A percentile compares a stretch with the other conserved stretches of the same genome.
Conservation (phyloP, 1,140 invertebrate species). For the Coelopa frigida region DNA sequence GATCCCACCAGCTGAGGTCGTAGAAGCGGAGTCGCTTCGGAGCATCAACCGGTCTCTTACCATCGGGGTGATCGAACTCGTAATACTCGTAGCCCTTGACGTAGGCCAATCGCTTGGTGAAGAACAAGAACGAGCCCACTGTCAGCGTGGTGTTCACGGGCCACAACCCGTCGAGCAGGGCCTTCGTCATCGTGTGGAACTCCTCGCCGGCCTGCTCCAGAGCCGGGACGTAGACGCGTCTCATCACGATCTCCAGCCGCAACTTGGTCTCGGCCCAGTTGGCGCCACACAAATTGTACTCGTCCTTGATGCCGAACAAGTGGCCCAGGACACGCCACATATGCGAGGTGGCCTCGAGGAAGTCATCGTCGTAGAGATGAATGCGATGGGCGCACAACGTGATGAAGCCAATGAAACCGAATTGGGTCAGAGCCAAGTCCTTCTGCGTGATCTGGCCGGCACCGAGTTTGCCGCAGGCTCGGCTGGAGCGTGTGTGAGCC, state of each 20-base stretch:
- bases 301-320: slow-evolving; percentile 72
- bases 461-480: slow-evolving; percentile 43
- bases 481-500: slow-evolving; percentile 56
- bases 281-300: slow-evolving; percentile 37
- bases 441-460: slow-evolving; percentile 57
- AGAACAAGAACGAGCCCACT: slow-evolving; percentile 28
- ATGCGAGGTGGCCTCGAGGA: slow-evolving; percentile 71
- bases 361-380: slow-evolving; percentile 54
- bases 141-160: slow-evolving; percentile 34
- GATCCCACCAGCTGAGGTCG: slow-evolving; percentile 34
- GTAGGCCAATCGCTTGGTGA: slow-evolving; percentile 35
- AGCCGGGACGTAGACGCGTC: slow-evolving; percentile 30
- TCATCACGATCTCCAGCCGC: slow-evolving; percentile 33
- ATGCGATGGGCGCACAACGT: slow-evolving; percentile 58
- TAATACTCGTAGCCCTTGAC: slow-evolving; percentile 38
- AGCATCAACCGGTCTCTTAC: slow-evolving; percentile 16
- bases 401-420: slow-evolving; percentile 76
- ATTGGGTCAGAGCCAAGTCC: slow-evolving; percentile 78
- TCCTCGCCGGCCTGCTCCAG: slow-evolving; percentile 24
- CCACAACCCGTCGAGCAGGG: slow-evolving; percentile 35
- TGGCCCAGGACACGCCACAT: slow-evolving; percentile 78
- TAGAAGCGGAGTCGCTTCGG: slow-evolving; percentile 27
- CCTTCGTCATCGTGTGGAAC: slow-evolving; percentile 30
- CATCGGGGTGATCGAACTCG: slow-evolving; percentile 27
- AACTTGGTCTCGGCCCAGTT: slow-evolving; percentile 30